These are phyloP conservation scores for Knipowitschia caucasica DNA, from an alignment of 2,797 vertebrate genomes.

Conservation along the genomic window DNA sequence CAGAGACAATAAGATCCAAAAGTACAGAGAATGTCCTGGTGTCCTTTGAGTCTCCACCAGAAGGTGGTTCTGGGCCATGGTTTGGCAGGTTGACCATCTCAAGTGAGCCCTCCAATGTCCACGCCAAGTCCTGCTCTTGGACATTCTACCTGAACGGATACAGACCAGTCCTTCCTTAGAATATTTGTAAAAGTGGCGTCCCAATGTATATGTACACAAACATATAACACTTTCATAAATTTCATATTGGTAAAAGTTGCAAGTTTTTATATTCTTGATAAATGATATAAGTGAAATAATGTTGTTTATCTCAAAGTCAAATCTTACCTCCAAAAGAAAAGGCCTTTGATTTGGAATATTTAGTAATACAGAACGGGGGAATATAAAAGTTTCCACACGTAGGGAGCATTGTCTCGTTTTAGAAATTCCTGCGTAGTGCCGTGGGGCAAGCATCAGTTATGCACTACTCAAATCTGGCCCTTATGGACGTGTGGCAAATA, in stretches of 20 bases:
- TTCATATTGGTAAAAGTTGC: too few relatives aligned
- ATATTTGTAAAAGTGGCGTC: not conserved
- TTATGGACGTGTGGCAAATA: too few relatives aligned
- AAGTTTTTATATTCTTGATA: too few relatives aligned
- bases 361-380: too few relatives aligned
- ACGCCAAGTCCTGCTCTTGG: conserved; percentile 69
- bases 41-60: conserved; percentile 65
- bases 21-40: conserved; percentile 71
- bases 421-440: not conserved
- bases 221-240: too few relatives aligned
- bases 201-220: not conserved
- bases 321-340: too few relatives aligned
- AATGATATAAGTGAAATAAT: too few relatives aligned
- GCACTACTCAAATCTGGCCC: too few relatives aligned
- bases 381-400: conserved; percentile 53
- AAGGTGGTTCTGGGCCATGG: conserved; percentile 46
- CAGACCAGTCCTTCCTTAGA: conserved; percentile 10
- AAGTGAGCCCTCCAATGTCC: conserved; percentile 60
- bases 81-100: conserved; percentile 76
- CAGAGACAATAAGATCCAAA: conserved; percentile 70
- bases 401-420: conserved; percentile 47
- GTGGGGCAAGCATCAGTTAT: too few relatives aligned
- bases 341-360: not conserved
- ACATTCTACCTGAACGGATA: conserved; percentile 82
- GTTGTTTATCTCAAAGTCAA: too few relatives aligned